Conservation (phyloP, 2,113 vertebrate species). For the Elachura formosa region DNA sequence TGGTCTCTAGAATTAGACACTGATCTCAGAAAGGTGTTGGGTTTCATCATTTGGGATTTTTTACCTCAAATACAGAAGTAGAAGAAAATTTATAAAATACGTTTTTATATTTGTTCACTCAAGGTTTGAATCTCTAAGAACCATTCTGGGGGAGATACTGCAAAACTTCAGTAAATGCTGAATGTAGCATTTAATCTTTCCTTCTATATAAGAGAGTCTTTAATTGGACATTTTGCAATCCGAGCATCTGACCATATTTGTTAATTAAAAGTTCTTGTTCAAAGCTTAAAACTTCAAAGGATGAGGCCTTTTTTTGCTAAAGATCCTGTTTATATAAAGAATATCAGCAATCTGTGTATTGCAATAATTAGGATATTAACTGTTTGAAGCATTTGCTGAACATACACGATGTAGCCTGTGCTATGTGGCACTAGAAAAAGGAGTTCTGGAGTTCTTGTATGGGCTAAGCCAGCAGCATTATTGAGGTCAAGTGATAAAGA, state of each 20-base stretch:
- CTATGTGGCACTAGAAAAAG: not conserved
- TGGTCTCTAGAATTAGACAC: not conserved
- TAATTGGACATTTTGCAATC: not conserved
- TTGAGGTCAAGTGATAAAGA: not conserved
- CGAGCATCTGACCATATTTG: not conserved
- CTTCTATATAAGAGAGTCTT: not conserved
- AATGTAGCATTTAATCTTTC: not conserved
- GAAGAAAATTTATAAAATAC: not conserved
- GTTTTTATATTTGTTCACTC: not conserved
- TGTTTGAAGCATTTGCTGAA: not conserved
- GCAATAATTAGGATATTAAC: not conserved
- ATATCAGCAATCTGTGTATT: not conserved
- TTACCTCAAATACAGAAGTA: not conserved
- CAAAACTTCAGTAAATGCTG: not conserved
- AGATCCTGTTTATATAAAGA: not conserved
- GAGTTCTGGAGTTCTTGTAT: not conserved
- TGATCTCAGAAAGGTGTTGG: not conserved
- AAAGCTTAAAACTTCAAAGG: not conserved
- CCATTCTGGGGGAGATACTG: accelerated
- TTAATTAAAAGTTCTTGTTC: not conserved
- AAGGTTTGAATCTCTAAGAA: not conserved
- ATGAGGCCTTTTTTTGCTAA: not conserved
- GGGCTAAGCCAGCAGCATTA: not conserved
- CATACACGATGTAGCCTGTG: not conserved
- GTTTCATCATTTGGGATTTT: not conserved